A percentile compares a stretch with the other conserved stretches of the same genome.
phyloP scores from a whole-genome alignment of 37 sponge, comb jelly and placozoan species.

The Dysidea cf. avara region DNA sequence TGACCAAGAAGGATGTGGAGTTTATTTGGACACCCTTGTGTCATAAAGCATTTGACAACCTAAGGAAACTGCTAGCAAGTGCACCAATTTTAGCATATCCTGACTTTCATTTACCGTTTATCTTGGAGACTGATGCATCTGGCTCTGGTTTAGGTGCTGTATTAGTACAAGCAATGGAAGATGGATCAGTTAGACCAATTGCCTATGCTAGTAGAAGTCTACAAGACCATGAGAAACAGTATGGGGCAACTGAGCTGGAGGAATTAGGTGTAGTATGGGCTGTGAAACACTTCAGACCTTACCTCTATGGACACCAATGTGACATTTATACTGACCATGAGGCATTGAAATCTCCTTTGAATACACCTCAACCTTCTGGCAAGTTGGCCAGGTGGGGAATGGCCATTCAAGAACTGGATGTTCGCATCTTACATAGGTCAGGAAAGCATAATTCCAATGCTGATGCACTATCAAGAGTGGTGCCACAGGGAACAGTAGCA shows the following conservation, averaged over 20 bases:
- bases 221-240: slow-evolving; percentile 42
- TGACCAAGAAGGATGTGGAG: slow-evolving; percentile 36
- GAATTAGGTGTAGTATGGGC: slow-evolving; percentile 57
- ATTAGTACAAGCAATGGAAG: slow-evolving; percentile 33
- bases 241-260: slow-evolving; percentile 58
- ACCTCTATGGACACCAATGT: slow-evolving; percentile 57
- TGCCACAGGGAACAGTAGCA: neutral
- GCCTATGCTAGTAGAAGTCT: slow-evolving; percentile 58
- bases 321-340: slow-evolving; percentile 54
- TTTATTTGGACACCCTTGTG: slow-evolving; percentile 39
- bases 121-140: slow-evolving; percentile 62
- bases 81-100: slow-evolving; percentile 49
- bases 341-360: slow-evolving; percentile 49
- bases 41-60: slow-evolving; percentile 40
- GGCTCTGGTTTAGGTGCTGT: slow-evolving; percentile 51
- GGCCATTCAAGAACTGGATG: slow-evolving; percentile 42
- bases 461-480: slow-evolving; percentile 41
- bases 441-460: slow-evolving; percentile 44
- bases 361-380: slow-evolving; percentile 57
- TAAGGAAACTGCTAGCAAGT: slow-evolving; percentile 26
- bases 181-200: slow-evolving; percentile 17
- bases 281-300: slow-evolving; percentile 58
- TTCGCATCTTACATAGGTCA: slow-evolving; percentile 19
- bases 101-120: slow-evolving; percentile 13
- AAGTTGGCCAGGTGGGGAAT: slow-evolving; percentile 64